Evolutionary conservation across 2,797 vertebrate genomes (phyloP), one percentile per base, ranked within the genome.

Genomic region (Lepilemur septentrionalis): DNA sequence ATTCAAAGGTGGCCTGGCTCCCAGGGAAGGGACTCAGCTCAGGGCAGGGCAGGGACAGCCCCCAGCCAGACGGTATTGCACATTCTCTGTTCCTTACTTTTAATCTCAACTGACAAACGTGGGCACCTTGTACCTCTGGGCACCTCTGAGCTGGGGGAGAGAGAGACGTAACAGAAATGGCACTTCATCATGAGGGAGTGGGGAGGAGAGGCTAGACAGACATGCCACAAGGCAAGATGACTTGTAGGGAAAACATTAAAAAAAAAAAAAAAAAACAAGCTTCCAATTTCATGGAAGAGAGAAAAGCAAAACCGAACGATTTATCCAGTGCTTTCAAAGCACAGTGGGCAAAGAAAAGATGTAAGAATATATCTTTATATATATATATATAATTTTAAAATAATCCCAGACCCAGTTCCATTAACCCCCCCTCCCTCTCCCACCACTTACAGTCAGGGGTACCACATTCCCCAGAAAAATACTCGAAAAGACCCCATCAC

Each of bases 371-470:
- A 98, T 98, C 96, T 98, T 98, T 97, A 65, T 97, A 96, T 98
- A 97, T 98, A 97, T 97, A 97, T 98, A 97, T 98, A 98, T 97
- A 97, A 97, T 96, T 98, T 97, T 98, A 97, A 98, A 97, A 98
- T 97, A 97, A 98, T 61, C 97, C 97, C 97, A 97, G 93, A 96
- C 96, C 96, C 97, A 97, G 96, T 95, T 97, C 93, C 96, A 96
- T 93, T 95, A 96, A 95, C 92, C 95, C 97, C 95, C 96, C 97
- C 95, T 90, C 96, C 96, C 96, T 84, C 76, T 79, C 93, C 97
- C 96, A 95, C 79, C 96, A 97, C 95, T 93, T 97, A 97, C 78
- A 97, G 94, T 96, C 94, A 95, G 97, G 96, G 97, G 91, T 59
- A 97, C 91, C 92, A 97, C 70, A 93, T 91, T 96, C 97, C 97